Conservation (phyloP, 2,113 vertebrate species). For the Otis tarda region DNA sequence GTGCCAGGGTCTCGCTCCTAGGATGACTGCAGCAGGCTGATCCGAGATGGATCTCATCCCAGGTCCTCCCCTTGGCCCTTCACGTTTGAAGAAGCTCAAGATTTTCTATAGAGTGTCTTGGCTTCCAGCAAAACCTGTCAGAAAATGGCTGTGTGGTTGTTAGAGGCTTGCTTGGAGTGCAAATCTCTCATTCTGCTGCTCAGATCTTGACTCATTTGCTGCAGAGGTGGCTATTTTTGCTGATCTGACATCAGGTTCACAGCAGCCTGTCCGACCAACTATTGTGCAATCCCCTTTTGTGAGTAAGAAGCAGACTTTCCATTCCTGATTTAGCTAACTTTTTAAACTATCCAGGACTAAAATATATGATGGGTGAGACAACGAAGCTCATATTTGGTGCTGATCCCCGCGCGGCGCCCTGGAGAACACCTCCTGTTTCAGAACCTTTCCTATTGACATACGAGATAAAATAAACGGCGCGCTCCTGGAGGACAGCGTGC, state of each 20-base stretch:
- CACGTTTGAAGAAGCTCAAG: not conserved
- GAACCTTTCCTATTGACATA: constrained; percentile 40
- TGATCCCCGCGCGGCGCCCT: not conserved
- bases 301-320: constrained; percentile 71
- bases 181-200: not conserved
- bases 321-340: constrained; percentile 69
- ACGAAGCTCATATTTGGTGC: constrained; percentile 25
- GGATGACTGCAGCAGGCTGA: not conserved
- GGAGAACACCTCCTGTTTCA: constrained; percentile 32
- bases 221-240: constrained; percentile 74
- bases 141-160: fast-evolving
- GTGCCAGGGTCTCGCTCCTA: not conserved
- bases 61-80: not conserved
- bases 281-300: constrained; percentile 31
- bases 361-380: constrained; percentile 49
- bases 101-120: constrained; percentile 3
- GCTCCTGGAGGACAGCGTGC: not conserved
- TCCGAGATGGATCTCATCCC: not conserved
- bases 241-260: constrained; percentile 75
- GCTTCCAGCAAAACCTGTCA: constrained; percentile 36
- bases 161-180: not conserved
- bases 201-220: constrained; percentile 39
- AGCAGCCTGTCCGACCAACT: constrained; percentile 50
- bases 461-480: not conserved
- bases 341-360: constrained; percentile 28